A percentile compares a stretch with the other conserved stretches of the same genome.
These are phyloP conservation scores for Furcifer pardalis DNA, from an alignment of 2,797 vertebrate genomes.

Conservation along the genomic window DNA sequence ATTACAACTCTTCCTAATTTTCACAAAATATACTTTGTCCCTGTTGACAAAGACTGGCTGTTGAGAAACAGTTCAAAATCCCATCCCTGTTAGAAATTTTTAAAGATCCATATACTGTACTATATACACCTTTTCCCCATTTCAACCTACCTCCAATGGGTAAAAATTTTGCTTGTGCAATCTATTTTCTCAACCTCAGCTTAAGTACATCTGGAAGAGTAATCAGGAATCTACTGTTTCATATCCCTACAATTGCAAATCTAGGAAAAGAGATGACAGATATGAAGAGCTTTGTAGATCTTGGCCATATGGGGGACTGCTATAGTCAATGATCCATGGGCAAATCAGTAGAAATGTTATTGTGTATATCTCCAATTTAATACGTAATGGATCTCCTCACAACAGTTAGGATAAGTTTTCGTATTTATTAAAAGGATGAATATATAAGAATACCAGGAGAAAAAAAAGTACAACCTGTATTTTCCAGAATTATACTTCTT, in stretches of 20 bases:
- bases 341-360: slow-evolving; percentile 5
- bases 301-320: not conserved
- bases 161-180: not conserved
- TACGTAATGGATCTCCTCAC: not conserved
- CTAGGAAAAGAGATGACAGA: not conserved
- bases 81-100: no score
- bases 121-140: no score
- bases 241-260: not conserved
- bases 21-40: no score
- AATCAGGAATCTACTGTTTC: slow-evolving; percentile 1
- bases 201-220: no score
- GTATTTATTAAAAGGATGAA: not conserved
- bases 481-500: slow-evolving; percentile 23
- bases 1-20: no score
- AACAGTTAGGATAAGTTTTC: not conserved
- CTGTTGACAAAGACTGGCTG: no score
- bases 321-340: not conserved
- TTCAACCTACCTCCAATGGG: no score
- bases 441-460: slow-evolving; percentile 14
- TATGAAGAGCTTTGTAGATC: not conserved
- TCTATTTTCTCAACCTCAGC: not conserved
- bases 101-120: no score
- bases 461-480: not conserved
- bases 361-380: slow-evolving; percentile 13
- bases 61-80: no score